These are phyloP conservation scores for Vanacampus margaritifer DNA, from an alignment of 2,113 vertebrate species.

Conservation along the genomic window DNA sequence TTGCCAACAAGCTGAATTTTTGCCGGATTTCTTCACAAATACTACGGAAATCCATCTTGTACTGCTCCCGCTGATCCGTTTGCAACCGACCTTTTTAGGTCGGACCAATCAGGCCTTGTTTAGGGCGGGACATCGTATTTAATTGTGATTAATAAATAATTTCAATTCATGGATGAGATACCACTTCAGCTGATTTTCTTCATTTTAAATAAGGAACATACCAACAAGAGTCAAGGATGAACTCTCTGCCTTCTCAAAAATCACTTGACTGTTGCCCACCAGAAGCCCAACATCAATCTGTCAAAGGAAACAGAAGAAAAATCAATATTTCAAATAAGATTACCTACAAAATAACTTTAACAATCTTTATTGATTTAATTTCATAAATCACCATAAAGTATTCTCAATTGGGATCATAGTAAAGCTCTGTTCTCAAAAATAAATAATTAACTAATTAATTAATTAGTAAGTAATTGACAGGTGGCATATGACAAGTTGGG, in stretches of 20 bases:
- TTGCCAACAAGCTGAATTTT: too few species aligned
- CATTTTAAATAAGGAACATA: conserved; percentile 23
- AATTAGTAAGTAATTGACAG: too few species aligned
- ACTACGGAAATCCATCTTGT: too few species aligned
- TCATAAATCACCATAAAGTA: not conserved
- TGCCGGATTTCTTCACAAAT: too few species aligned
- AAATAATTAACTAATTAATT: too few species aligned
- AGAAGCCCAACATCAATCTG: conserved; percentile 93
- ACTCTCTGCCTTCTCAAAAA: conserved; percentile 96
- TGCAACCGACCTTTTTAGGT: too few species aligned
- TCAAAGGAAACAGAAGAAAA: conserved; percentile 9
- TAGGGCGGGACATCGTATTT: too few species aligned
- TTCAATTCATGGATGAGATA: not conserved
- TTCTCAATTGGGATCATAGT: too few species aligned
- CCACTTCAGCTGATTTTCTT: not conserved
- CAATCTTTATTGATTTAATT: not conserved
- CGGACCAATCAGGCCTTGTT: too few species aligned
- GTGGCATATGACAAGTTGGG: too few species aligned
- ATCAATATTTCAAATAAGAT: not conserved
- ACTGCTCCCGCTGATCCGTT: too few species aligned
- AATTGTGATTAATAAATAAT: not conserved
- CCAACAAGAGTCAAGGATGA: conserved; percentile 89
- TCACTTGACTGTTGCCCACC: conserved; percentile 95
- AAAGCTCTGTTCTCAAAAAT: too few species aligned
- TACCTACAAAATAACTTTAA: not conserved